Evolutionary conservation across 2,113 vertebrate genomes (phyloP).

Genomic region (Syngnathus scovelli): DNA sequence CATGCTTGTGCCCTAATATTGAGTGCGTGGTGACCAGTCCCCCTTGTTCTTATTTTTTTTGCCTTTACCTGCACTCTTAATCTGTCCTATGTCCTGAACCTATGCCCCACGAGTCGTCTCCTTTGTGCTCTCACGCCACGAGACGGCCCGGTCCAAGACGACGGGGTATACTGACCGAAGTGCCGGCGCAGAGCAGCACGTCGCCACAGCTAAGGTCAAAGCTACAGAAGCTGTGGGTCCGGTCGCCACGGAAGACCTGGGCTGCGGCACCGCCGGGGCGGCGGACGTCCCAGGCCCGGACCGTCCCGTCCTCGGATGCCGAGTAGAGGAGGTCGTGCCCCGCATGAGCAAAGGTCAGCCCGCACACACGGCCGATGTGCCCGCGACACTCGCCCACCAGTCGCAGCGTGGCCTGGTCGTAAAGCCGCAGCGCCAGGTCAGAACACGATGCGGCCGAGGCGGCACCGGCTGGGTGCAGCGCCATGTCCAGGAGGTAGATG

Average conservation of each 20-base stretch:
- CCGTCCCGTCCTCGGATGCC: conserved; percentile 74
- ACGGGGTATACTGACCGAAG: conserved; percentile 29
- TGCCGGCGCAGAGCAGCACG: conserved; percentile 82
- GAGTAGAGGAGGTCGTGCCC: conserved; percentile 72
- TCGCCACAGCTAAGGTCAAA: conserved; percentile 82
- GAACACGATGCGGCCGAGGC: conserved; percentile 80
- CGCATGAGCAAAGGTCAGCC: conserved; percentile 71
- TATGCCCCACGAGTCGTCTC: too few relatives aligned
- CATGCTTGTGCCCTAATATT: too few relatives aligned
- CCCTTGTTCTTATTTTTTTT: too few relatives aligned
- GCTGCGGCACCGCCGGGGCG: conserved; percentile 50
- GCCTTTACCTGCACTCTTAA: too few relatives aligned
- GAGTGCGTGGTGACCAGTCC: too few relatives aligned
- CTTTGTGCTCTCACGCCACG: too few relatives aligned
- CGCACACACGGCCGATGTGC: conserved; percentile 59
- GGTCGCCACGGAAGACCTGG: conserved; percentile 74
- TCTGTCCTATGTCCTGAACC: too few relatives aligned
- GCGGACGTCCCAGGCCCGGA: conserved; percentile 82
- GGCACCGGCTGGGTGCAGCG: conserved; percentile 37
- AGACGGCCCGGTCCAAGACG: too few relatives aligned
- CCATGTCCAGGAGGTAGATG: conserved; percentile 63
- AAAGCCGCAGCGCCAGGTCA: conserved; percentile 69
- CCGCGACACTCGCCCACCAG: conserved; percentile 65
- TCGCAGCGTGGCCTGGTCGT: conserved; percentile 72
- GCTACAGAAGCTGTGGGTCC: conserved; percentile 77